Evolutionary conservation across 2,888 invertebrate species (phyloP), one percentile per base, ranked within the genome.

Genomic region (Heterodera filipjevi): DNA sequence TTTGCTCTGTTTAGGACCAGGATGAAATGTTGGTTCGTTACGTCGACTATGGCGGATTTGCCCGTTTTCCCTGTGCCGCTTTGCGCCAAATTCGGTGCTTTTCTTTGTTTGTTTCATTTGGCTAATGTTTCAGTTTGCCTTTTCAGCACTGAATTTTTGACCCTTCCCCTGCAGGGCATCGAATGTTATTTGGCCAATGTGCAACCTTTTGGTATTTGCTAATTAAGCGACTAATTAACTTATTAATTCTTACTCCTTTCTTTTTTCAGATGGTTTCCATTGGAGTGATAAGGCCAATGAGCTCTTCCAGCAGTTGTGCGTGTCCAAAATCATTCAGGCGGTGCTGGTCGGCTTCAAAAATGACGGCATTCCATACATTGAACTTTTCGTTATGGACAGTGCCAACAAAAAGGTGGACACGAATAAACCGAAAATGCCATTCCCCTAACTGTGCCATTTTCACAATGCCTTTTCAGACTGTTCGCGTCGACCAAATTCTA

Each of bases 31-130:
- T 95, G 83, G 93, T 96, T 78, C 94, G 94, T 90, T 93, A 95
- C 90, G 93, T 98, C 74, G 99, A 99, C 91, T 95, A 95, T 88
- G 99, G 99, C 74, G 98, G 98, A 76, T 98, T 94, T 90, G 93
- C 93, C 88, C 92, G 92, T 80, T 92, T 96, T 77, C 93, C 93
- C 86, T 93, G 93, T 85, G 92, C 92, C 78, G 92, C 93, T 84
- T 92, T 98, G 89, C 93, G 95, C 89, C 96, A 97, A 91, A 96
- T 99, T 85, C 93, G 91, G 90, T 59, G 8, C 6, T 2, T 10
- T 49, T 3, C 0, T 16, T 32, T 70, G 46, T 16, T 64, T 35
- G 39, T 3, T 66, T 10, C 16, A 10, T 35, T 5, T 64, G 19
- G 22, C 59, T 35, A 27, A 8, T 3, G 19, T 35, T 22, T 73